These are phyloP conservation scores for Cotesia typhae DNA, from an alignment of 1,140 invertebrate species.

Conservation along the genomic window DNA sequence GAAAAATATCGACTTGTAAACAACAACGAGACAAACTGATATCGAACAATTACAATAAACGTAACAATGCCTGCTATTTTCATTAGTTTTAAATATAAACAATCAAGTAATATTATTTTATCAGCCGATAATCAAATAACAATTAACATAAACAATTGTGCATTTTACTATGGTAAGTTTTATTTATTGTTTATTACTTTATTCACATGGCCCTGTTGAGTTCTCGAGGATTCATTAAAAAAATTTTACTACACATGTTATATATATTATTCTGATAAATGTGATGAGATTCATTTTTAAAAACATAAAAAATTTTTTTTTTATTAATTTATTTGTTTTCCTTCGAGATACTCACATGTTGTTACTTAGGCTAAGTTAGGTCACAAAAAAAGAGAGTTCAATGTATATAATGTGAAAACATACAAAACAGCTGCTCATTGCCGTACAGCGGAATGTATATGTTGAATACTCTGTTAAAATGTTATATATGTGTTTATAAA, in stretches of 20 bases:
- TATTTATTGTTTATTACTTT: slow-evolving; percentile 22
- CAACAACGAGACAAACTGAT: slow-evolving; percentile 36
- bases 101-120: slow-evolving; percentile 32
- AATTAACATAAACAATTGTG: slow-evolving; percentile 51
- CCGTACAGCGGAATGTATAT: slow-evolving; percentile 27
- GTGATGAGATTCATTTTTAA: slow-evolving; percentile 7
- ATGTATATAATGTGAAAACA: slow-evolving; percentile 36
- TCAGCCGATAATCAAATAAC: slow-evolving; percentile 41
- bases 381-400: slow-evolving; percentile 34
- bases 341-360: slow-evolving; percentile 34
- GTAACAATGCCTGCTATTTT: slow-evolving; percentile 24
- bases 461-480: slow-evolving; percentile 13
- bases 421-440: slow-evolving; percentile 7
- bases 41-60: slow-evolving; percentile 35
- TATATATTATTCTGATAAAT: neutral
- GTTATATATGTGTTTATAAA: slow-evolving; percentile 17
- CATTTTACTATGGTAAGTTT: slow-evolving; percentile 45
- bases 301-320: neutral
- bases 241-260: too few relatives aligned
- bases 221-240: slow-evolving; percentile 27
- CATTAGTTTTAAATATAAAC: slow-evolving; percentile 26
- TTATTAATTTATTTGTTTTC: slow-evolving; percentile 4
- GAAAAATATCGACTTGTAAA: slow-evolving; percentile 29
- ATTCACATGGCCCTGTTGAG: slow-evolving; percentile 35
- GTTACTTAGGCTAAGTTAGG: slow-evolving; percentile 42